These are phyloP conservation scores for Volucella zonaria DNA, from an alignment of 2,888 invertebrate species.

Conservation along the genomic window DNA sequence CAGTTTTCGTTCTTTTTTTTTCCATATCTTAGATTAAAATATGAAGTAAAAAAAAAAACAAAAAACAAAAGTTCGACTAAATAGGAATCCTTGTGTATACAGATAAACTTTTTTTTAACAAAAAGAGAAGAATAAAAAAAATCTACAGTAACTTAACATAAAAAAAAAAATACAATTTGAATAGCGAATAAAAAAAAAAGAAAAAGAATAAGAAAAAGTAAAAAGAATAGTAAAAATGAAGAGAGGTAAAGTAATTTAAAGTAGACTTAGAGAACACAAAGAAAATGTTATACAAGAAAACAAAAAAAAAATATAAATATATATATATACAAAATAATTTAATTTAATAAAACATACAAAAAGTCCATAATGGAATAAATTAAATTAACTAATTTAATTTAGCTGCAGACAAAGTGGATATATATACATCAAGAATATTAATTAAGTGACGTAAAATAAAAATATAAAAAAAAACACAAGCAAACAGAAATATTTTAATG, in stretches of 20 bases:
- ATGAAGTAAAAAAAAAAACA: constrained; percentile 15
- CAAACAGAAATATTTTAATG: constrained; percentile 72
- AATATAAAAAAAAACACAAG: constrained; percentile 75
- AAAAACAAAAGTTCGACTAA: constrained; percentile 5
- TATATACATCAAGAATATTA: constrained; percentile 57
- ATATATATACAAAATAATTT: constrained; percentile 70
- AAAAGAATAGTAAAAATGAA: constrained; percentile 65
- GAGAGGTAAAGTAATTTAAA: constrained; percentile 58
- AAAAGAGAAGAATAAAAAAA: constrained; percentile 35
- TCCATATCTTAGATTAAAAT: constrained; percentile 49
- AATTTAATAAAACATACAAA: constrained; percentile 56
- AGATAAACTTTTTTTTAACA: constrained; percentile 48
- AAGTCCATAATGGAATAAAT: constrained; percentile 66
- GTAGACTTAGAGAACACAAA: constrained; percentile 79
- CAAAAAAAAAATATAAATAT: constrained; percentile 26
- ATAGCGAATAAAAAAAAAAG: constrained; percentile 54
- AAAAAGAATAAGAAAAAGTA: constrained; percentile 34
- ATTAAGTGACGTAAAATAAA: constrained; percentile 71
- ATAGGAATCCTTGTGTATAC: constrained; percentile 52
- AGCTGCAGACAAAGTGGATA: constrained; percentile 69
- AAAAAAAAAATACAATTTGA: constrained; percentile 54
- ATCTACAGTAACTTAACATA: constrained; percentile 50
- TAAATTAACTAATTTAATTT: constrained; percentile 72
- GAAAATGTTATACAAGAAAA: constrained; percentile 81
- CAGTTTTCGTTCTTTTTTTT: constrained; percentile 36